These are phyloP conservation scores for Drosophila setifemur DNA, from an alignment of 1,140 invertebrate genomes.

Conservation along the genomic window DNA sequence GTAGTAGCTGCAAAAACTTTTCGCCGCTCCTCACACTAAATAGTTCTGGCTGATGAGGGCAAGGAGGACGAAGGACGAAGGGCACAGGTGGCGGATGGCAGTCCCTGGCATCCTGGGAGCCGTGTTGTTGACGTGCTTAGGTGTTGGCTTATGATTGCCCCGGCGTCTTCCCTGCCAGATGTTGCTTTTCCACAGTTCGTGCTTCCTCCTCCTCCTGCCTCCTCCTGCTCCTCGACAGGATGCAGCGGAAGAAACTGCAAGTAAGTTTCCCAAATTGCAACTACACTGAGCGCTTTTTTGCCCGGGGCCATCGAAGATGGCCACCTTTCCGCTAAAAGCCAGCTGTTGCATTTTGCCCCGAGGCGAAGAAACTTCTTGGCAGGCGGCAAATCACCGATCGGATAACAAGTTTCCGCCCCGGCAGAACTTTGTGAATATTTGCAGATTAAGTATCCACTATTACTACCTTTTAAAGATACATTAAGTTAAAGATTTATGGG, in stretches of 20 bases:
- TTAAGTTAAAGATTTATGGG: too few relatives aligned
- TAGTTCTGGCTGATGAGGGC: slow-evolving; percentile 61
- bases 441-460: too few relatives aligned
- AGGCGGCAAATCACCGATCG: slow-evolving; percentile 7
- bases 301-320: slow-evolving; percentile 4
- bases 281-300: slow-evolving; percentile 62
- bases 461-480: too few relatives aligned
- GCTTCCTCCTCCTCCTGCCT: too few relatives aligned
- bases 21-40: slow-evolving; percentile 64
- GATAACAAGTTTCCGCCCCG: slow-evolving; percentile 31
- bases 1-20: slow-evolving; percentile 70
- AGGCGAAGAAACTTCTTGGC: slow-evolving; percentile 2
- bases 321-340: slow-evolving; percentile 17
- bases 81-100: background rate
- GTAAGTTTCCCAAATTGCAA: slow-evolving; percentile 76
- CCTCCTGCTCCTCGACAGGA: too few relatives aligned
- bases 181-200: slow-evolving; percentile 20
- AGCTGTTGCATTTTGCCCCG: slow-evolving; percentile 4
- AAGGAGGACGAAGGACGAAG: background rate
- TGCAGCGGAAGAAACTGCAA: slow-evolving; percentile 76
- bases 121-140: slow-evolving; percentile 78
- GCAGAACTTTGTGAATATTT: too few relatives aligned
- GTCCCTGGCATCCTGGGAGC: slow-evolving; percentile 17
- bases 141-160: slow-evolving; percentile 78
- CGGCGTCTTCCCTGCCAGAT: slow-evolving; percentile 53